Evolutionary conservation across 53 echinoderm and acorn worm genomes (phyloP).

Genomic region (Echinometra lucunter): DNA sequence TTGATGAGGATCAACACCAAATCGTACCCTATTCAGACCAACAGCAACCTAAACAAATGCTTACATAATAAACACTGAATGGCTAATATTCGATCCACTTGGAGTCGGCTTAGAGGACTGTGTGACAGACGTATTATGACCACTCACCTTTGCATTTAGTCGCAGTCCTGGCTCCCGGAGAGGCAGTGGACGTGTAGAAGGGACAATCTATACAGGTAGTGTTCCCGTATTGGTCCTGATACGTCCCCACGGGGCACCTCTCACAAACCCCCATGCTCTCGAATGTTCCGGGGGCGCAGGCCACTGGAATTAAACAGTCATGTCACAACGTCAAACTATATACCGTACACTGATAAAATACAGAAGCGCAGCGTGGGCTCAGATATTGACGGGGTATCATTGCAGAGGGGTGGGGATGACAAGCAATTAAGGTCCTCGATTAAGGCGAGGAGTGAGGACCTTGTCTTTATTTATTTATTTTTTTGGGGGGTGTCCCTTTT

Average conservation of each 20-base stretch:
- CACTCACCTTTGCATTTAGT: not conserved
- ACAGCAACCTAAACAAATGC: no score
- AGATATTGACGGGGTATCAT: not conserved
- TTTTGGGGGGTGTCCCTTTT: no score
- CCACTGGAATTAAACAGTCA: not conserved
- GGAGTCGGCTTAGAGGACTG: no score
- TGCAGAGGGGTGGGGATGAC: no score
- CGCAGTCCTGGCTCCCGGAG: not conserved
- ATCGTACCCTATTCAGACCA: no score
- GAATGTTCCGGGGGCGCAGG: constrained; percentile 25
- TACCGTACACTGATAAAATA: not conserved
- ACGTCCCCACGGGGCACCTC: constrained; percentile 11
- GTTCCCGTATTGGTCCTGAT: constrained; percentile 18
- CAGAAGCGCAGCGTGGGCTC: not conserved
- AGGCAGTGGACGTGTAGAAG: not conserved
- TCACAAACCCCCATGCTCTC: not conserved
- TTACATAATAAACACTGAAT: no score
- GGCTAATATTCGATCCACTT: no score
- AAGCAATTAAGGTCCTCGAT: no score
- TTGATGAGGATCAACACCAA: no score
- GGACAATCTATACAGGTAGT: not conserved
- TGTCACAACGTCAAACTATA: not conserved
- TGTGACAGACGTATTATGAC: no score
- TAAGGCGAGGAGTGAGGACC: no score
- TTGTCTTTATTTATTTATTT: no score